A percentile compares a stretch with the other conserved stretches of the same genome.
Conservation (phyloP, 1,140 invertebrate species). For the Bombus haemorrhoidalis region DNA sequence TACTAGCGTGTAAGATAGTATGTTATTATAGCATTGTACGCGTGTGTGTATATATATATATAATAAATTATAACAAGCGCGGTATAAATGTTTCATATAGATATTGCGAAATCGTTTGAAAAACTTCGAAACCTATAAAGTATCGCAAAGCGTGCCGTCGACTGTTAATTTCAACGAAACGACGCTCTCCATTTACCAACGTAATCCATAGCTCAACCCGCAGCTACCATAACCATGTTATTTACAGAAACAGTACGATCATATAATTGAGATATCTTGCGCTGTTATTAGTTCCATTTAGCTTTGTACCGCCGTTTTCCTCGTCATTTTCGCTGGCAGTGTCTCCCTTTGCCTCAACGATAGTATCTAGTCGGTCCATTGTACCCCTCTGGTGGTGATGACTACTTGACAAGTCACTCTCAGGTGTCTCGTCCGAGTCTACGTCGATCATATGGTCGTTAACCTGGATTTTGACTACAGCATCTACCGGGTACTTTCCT, state of each 20-base stretch:
- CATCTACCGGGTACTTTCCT: constrained; percentile 71
- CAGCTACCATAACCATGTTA: constrained; percentile 50
- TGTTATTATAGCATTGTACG: constrained; percentile 20
- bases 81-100: neutral
- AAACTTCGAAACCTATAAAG: neutral
- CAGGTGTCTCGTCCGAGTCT: constrained; percentile 75
- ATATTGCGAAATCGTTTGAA: neutral
- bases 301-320: constrained; percentile 69
- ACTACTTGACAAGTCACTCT: constrained; percentile 58
- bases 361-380: constrained; percentile 77
- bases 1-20: neutral
- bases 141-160: neutral
- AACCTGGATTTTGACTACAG: constrained; percentile 75
- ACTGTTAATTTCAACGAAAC: constrained; percentile 3
- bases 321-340: constrained; percentile 76
- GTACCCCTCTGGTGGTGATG: constrained; percentile 51
- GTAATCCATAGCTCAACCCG: constrained; percentile 50
- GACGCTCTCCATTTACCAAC: constrained; percentile 26
- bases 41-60: too few relatives aligned
- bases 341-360: constrained; percentile 76
- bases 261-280: constrained; percentile 79
- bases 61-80: neutral
- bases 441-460: constrained; percentile 74
- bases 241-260: constrained; percentile 79
- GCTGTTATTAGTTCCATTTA: constrained; percentile 74